Conservation (phyloP, 2,113 vertebrate species). For the Rhegmatorhina hoffmannsi region DNA sequence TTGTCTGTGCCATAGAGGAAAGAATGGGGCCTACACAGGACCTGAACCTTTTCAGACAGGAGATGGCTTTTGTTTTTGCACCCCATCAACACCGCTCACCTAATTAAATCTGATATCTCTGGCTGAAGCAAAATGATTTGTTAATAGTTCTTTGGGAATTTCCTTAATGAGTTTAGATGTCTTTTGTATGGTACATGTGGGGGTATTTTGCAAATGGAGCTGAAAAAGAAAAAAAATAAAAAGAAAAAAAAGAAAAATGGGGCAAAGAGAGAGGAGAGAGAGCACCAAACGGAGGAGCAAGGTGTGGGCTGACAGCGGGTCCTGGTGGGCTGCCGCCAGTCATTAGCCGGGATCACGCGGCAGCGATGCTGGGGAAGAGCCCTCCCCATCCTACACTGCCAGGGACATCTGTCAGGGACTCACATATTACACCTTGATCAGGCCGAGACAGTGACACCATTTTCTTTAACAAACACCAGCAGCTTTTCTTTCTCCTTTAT, state of each 20-base stretch:
- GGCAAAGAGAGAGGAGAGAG: constrained; percentile 69
- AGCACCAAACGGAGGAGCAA: constrained; percentile 71
- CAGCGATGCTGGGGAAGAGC: constrained; percentile 67
- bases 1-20: constrained; percentile 80
- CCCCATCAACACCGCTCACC: constrained; percentile 92
- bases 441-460: constrained; percentile 76
- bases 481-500: constrained; percentile 79
- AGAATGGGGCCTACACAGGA: constrained; percentile 88
- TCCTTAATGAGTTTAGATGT: constrained; percentile 97
- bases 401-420: constrained; percentile 74
- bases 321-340: constrained; percentile 74
- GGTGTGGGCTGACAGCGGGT: constrained; percentile 76
- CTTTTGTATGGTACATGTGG: constrained; percentile 87
- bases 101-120: constrained; percentile 98
- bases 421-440: constrained; percentile 88
- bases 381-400: constrained; percentile 66
- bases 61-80: constrained; percentile 93
- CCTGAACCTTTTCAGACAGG: constrained; percentile 90
- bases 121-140: constrained; percentile 88
- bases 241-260: constrained; percentile 27
- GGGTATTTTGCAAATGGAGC: constrained; percentile 83
- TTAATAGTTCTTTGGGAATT: constrained; percentile 94
- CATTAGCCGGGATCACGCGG: constrained; percentile 80
- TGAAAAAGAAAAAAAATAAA: neutral
- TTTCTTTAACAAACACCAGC: constrained; percentile 89